Evolutionary conservation across 2,797 vertebrate genomes (phyloP), one percentile per base, ranked within the genome.

Genomic region (Pipistrellus kuhlii): DNA sequence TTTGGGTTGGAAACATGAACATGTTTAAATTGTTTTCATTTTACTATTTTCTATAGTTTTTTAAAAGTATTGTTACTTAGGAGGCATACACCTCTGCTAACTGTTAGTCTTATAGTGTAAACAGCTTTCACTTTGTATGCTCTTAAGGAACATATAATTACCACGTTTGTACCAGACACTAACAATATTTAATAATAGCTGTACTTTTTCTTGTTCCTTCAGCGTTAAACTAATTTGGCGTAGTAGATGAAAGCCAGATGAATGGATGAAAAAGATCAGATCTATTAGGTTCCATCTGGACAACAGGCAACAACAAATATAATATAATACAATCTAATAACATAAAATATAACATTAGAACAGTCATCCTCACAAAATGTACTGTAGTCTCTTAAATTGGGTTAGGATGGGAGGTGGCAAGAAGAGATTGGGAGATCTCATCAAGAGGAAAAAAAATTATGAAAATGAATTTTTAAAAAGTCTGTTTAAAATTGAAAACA

Each of bases 261-360:
- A 55, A 21, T 88, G 71, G 51, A 59, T 86, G 35, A 77, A 93
- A 91, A 85, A 71, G 30, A 95, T 92, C 25, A 85, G 32, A 46
- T 93, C 90, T 85, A 90, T 94, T 89, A 91, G 44, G 75, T 85
- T 94, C 73, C 87, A 90, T 95, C 73, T 96, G 82, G 87, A 95
- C 57, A 78, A 91, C 89, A 95, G 46, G 69, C 77, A 91, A 75
- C 76, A 96, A 72, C 73, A 90, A 94, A 82, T 80, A 44, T 75
- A 96, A 96, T 83, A 69, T 88, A 94, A 82, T 80, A 44, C 71
- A 95, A 96, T 83, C 72, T 94, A 92, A 93, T 96, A 90, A 44
- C 44, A 44, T 44, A 93, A 92, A 76, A 32, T 72, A 2, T 23
- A n/a, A 41, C 27, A 72, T 18, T 25, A 44, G 72, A 55, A 78